Evolutionary conservation across 2,797 vertebrate species (phyloP).

Genomic region (Myotis planiceps): DNA sequence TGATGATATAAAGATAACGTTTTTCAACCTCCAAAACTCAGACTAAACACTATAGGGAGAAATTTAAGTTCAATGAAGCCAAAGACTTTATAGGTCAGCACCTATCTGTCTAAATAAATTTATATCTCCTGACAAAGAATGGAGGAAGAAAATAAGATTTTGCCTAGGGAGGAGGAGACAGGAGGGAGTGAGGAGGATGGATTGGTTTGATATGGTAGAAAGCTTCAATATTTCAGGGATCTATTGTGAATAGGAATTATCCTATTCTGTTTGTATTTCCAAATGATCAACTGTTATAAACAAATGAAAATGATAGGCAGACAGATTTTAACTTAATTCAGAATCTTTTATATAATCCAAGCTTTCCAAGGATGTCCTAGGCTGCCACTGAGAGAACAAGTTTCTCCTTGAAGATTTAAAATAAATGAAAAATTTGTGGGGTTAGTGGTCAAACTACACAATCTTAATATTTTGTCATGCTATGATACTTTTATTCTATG

Average conservation of each 20-base stretch:
- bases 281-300: conserved; percentile 2
- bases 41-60: background rate
- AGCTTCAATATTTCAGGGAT: background rate
- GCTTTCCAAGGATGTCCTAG: background rate
- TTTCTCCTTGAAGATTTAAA: background rate
- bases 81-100: background rate
- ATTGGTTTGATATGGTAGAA: background rate
- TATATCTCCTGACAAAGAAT: background rate
- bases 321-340: background rate
- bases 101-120: background rate
- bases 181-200: background rate
- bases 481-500: background rate
- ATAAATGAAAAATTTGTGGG: background rate
- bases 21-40: background rate
- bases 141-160: background rate
- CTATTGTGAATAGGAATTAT: background rate
- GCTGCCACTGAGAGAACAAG: background rate
- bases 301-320: background rate
- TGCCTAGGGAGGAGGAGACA: background rate
- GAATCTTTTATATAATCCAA: background rate
- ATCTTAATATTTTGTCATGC: background rate
- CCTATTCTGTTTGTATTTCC: background rate
- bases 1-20: background rate
- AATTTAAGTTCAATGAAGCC: background rate
- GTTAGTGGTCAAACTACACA: background rate